phyloP scores from a whole-genome alignment of 2,113 vertebrate genomes.

The Limnothrissa miodon region DNA sequence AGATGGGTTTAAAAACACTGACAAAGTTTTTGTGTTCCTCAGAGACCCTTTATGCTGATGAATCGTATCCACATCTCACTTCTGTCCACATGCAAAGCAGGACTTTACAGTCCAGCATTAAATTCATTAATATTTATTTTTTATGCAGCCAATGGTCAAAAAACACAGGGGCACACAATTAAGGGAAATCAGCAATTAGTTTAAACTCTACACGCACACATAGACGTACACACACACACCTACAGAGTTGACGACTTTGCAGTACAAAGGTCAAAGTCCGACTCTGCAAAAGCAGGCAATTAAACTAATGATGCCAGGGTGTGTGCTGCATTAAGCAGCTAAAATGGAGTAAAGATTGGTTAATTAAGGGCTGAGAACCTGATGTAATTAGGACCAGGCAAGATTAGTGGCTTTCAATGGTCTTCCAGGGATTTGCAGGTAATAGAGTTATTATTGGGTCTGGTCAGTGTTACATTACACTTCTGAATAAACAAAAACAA shows the following conservation, averaged over 20 bases:
- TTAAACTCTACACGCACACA: background rate
- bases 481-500: slow-evolving; percentile 82
- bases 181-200: slow-evolving; percentile 39
- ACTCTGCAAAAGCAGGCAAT: slow-evolving; percentile 56
- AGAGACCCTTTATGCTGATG: background rate
- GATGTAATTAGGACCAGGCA: slow-evolving; percentile 75
- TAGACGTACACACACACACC: background rate
- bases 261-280: slow-evolving; percentile 53
- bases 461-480: slow-evolving; percentile 73
- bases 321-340: slow-evolving; percentile 68
- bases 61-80: background rate
- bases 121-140: background rate
- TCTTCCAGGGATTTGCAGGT: slow-evolving; percentile 62
- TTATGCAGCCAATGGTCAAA: slow-evolving; percentile 29
- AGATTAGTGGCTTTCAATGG: slow-evolving; percentile 72
- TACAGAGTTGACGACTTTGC: slow-evolving; percentile 44
- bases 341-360: slow-evolving; percentile 74
- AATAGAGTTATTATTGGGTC: slow-evolving; percentile 75
- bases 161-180: slow-evolving; percentile 39
- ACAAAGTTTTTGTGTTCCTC: background rate
- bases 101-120: background rate
- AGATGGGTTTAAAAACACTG: background rate
- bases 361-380: slow-evolving; percentile 75
- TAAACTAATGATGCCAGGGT: slow-evolving; percentile 60
- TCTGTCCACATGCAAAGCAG: background rate